These are phyloP conservation scores for Cirrhinus mrigala DNA, from an alignment of 2,797 vertebrate species.

Conservation along the genomic window DNA sequence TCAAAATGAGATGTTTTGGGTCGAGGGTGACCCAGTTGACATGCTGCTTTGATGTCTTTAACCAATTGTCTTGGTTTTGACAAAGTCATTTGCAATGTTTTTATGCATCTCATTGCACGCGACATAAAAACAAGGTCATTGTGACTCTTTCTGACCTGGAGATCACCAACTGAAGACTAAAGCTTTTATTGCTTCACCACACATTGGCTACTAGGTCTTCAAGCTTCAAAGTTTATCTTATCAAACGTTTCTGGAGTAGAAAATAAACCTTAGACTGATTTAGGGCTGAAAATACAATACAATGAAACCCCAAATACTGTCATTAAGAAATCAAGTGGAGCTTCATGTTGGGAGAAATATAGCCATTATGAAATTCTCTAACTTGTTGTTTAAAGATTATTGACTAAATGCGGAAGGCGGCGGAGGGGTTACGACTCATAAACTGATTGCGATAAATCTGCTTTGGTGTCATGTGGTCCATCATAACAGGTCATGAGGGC, in stretches of 20 bases:
- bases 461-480: constrained; percentile 10
- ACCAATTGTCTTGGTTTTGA: not conserved
- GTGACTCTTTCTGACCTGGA: constrained; percentile 6
- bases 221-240: not conserved
- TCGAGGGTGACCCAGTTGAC: constrained; percentile 24
- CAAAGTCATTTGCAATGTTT: not conserved
- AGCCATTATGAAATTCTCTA: not conserved
- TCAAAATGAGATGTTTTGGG: constrained; percentile 7
- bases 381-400: constrained; percentile 9
- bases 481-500: not conserved
- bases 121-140: not conserved
- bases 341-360: not conserved
- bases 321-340: not conserved
- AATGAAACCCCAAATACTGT: not conserved
- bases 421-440: constrained; percentile 5
- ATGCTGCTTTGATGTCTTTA: constrained; percentile 15
- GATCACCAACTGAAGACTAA: constrained; percentile 1
- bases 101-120: not conserved
- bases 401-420: not conserved
- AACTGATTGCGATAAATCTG: constrained; percentile 27
- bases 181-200: not conserved
- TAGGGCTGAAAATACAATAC: not conserved
- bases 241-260: not conserved
- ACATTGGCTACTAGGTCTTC: too few species aligned
- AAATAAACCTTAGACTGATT: not conserved